phyloP scores from a whole-genome alignment of 2,888 invertebrate species.

The Cheilosia soror region DNA sequence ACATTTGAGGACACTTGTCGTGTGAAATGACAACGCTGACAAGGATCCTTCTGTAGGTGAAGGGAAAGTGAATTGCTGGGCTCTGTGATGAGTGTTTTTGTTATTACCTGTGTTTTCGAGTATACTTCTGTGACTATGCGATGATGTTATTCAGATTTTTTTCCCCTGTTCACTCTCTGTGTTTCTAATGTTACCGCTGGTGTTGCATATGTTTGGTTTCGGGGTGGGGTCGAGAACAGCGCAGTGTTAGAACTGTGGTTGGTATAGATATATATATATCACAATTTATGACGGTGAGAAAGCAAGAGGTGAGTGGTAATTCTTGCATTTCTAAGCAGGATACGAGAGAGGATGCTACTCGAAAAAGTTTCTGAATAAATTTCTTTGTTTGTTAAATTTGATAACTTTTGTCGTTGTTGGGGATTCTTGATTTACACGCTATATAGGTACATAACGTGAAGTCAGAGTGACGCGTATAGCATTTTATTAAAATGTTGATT shows the following conservation, averaged over 20 bases:
- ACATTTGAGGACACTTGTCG: slow-evolving; percentile 75
- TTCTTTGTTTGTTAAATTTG: slow-evolving; percentile 64
- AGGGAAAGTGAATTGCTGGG: slow-evolving; percentile 34
- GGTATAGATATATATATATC: slow-evolving; percentile 14
- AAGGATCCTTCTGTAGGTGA: slow-evolving; percentile 47
- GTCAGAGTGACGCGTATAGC: slow-evolving; percentile 4
- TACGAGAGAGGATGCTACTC: slow-evolving; percentile 42
- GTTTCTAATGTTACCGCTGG: slow-evolving; percentile 14
- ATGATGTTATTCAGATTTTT: slow-evolving; percentile 60
- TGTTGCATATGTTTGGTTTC: slow-evolving; percentile 15
- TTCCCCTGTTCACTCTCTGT: neutral
- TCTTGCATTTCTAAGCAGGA: slow-evolving; percentile 34
- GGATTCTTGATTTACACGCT: slow-evolving; percentile 53
- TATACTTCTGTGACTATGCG: slow-evolving; percentile 59
- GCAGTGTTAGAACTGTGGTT: slow-evolving; percentile 44
- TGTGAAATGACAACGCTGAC: slow-evolving; percentile 73
- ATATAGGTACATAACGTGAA: slow-evolving; percentile 2
- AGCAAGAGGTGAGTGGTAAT: slow-evolving; percentile 34
- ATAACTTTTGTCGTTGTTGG: slow-evolving; percentile 58
- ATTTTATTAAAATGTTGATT: slow-evolving; percentile 40
- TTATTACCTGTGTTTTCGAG: slow-evolving; percentile 72
- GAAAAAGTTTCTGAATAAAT: slow-evolving; percentile 67
- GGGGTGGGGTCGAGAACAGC: slow-evolving; percentile 3
- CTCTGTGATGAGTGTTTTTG: slow-evolving; percentile 67
- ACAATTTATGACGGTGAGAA: slow-evolving; percentile 52